Evolutionary conservation across 2,113 vertebrate genomes (phyloP).

Genomic region (Leucosticte australis): DNA sequence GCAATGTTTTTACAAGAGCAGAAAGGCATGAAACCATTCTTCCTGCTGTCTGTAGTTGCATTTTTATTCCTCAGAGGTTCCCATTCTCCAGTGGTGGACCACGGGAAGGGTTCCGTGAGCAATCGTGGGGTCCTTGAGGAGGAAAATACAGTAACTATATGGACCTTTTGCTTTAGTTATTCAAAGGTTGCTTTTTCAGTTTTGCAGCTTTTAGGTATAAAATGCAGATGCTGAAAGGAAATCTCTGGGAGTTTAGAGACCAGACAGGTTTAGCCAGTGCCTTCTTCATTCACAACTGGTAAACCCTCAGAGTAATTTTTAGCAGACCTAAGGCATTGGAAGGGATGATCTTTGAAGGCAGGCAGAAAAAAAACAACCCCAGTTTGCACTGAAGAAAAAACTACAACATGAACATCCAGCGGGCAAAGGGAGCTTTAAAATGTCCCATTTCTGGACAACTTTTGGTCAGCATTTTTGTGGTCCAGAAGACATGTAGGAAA

Average conservation of each 20-base stretch:
- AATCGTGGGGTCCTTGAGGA: fast-evolving
- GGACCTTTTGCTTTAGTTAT: neutral
- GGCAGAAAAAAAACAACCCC: neutral
- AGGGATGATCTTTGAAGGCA: neutral
- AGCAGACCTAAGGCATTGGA: neutral
- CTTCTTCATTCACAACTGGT: neutral
- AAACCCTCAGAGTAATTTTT: neutral
- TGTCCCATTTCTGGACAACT: neutral
- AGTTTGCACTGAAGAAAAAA: neutral
- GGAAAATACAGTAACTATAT: fast-evolving
- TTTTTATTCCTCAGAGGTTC: neutral
- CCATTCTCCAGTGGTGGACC: neutral
- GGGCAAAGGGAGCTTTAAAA: neutral
- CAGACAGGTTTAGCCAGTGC: neutral
- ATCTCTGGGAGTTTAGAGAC: neutral
- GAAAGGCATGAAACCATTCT: neutral
- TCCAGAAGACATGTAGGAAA: neutral
- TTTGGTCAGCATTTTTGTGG: neutral
- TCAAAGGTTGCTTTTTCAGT: neutral
- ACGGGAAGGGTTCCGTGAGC: neutral
- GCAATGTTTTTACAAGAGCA: fast-evolving
- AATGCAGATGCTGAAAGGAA: neutral
- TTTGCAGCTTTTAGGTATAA: neutral
- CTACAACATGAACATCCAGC: neutral
- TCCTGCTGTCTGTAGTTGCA: neutral